These are phyloP conservation scores for Chouioia cunea DNA, from an alignment of 2,888 invertebrate genomes.

Conservation along the genomic window DNA sequence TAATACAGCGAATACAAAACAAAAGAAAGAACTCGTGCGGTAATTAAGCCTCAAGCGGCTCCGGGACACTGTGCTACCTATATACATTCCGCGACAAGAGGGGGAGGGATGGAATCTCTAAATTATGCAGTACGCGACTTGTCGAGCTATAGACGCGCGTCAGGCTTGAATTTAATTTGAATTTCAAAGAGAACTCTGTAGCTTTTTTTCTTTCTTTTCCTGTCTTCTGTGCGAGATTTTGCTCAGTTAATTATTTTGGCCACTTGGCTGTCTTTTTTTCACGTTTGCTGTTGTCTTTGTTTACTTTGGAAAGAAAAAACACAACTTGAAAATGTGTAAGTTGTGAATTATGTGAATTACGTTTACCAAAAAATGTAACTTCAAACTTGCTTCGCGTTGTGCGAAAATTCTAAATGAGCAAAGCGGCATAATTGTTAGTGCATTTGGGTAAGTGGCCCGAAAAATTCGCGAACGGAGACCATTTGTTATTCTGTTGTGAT, in stretches of 20 bases:
- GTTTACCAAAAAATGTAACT: too few relatives aligned
- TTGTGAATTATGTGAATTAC: too few relatives aligned
- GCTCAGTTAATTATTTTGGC: neutral
- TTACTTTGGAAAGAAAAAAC: too few relatives aligned
- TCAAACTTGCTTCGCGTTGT: too few relatives aligned
- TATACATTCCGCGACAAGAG: neutral
- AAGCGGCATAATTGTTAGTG: too few relatives aligned
- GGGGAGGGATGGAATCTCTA: slow-evolving; percentile 17
- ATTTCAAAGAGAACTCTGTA: slow-evolving; percentile 28
- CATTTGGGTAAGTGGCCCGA: too few relatives aligned
- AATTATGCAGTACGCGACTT: slow-evolving; percentile 34
- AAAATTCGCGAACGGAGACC: too few relatives aligned
- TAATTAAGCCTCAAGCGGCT: slow-evolving; percentile 19
- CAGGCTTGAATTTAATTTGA: slow-evolving; percentile 35
- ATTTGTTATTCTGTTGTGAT: too few relatives aligned
- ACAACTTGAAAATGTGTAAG: too few relatives aligned
- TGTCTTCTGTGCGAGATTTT: neutral
- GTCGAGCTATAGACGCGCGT: slow-evolving; percentile 1
- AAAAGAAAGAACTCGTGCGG: neutral
- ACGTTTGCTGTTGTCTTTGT: neutral
- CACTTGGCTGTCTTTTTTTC: neutral
- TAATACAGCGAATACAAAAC: too few relatives aligned
- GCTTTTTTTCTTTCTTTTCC: neutral
- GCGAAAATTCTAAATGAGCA: too few relatives aligned
- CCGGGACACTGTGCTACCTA: neutral